Conservation (phyloP, 2,113 vertebrate genomes). For the Hiodon tergisus region DNA sequence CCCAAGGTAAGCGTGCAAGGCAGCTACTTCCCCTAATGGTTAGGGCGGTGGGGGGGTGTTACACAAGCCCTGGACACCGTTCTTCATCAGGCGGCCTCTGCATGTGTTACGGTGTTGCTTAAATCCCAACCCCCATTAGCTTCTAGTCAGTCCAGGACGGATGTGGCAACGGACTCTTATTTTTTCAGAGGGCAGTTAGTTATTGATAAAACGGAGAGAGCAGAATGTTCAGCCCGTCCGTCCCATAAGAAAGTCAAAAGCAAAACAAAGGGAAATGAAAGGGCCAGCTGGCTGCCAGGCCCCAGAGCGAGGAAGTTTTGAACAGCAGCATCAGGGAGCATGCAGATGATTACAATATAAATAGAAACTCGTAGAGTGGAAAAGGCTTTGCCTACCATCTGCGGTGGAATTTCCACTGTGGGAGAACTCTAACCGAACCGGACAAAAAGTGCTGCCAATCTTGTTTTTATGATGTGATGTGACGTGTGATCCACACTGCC, state of each 20-base stretch:
- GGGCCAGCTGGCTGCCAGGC: slow-evolving; percentile 40
- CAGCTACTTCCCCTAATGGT: too few relatives aligned
- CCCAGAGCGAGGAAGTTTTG: slow-evolving; percentile 41
- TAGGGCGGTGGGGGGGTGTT: too few relatives aligned
- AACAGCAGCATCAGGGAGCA: slow-evolving; percentile 42
- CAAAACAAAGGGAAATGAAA: slow-evolving; percentile 22
- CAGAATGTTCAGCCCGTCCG: too few relatives aligned
- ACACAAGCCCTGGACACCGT: too few relatives aligned
- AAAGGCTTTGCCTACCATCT: slow-evolving; percentile 18
- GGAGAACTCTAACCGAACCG: neutral
- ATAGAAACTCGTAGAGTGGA: slow-evolving; percentile 6
- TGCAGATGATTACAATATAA: slow-evolving; percentile 51
- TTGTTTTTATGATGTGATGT: slow-evolving; percentile 8
- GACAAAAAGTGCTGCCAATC: neutral
- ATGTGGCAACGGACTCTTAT: too few relatives aligned
- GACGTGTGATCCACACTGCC: neutral
- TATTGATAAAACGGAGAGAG: neutral
- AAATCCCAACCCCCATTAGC: too few relatives aligned
- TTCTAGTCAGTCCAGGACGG: too few relatives aligned
- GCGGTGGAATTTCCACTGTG: slow-evolving; percentile 20
- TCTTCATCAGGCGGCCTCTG: too few relatives aligned
- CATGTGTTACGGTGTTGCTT: too few relatives aligned
- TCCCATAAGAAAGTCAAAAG: slow-evolving; percentile 11
- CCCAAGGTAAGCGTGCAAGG: too few relatives aligned
- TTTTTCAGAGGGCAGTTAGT: neutral